Evolutionary conservation across 53 echinoderm and acorn worm species (phyloP).

Genomic region (Zoroaster sp.): DNA sequence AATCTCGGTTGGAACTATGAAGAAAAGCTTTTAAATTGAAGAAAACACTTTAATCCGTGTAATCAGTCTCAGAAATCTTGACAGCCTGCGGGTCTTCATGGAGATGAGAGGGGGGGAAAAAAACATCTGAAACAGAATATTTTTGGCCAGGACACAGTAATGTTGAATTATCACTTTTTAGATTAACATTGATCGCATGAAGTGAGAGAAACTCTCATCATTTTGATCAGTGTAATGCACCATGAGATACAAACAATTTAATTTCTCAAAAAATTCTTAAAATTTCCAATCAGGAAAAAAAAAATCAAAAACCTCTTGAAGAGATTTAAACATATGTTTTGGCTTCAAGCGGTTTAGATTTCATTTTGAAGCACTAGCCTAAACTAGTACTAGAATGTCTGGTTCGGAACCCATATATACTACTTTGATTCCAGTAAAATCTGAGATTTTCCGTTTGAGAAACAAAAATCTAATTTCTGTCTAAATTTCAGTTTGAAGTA

Average conservation of each 20-base stretch:
- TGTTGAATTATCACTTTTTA: constrained; percentile 4
- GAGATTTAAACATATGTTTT: neutral
- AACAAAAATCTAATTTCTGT: constrained; percentile 27
- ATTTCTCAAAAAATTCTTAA: neutral
- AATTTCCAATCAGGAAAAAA: neutral
- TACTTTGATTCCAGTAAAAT: neutral
- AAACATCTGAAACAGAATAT: constrained; percentile 26
- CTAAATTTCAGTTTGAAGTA: neutral
- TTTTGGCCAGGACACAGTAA: neutral
- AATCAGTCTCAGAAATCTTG: constrained; percentile 21
- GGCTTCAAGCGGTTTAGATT: neutral
- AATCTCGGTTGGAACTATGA: neutral
- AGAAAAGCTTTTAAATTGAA: constrained; percentile 35
- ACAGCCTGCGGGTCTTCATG: neutral
- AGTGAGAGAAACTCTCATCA: neutral
- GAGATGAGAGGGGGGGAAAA: neutral
- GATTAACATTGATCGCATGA: neutral
- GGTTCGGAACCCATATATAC: neutral
- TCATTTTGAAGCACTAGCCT: neutral
- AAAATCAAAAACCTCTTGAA: neutral
- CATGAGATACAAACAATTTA: neutral
- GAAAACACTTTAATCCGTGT: constrained; percentile 17
- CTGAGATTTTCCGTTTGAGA: neutral
- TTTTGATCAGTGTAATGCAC: neutral
- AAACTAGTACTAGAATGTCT: neutral